A percentile compares a stretch with the other conserved stretches of the same genome.
Conservation (phyloP, 2,797 vertebrate species). For the Myiothlypis chrysogaster region DNA sequence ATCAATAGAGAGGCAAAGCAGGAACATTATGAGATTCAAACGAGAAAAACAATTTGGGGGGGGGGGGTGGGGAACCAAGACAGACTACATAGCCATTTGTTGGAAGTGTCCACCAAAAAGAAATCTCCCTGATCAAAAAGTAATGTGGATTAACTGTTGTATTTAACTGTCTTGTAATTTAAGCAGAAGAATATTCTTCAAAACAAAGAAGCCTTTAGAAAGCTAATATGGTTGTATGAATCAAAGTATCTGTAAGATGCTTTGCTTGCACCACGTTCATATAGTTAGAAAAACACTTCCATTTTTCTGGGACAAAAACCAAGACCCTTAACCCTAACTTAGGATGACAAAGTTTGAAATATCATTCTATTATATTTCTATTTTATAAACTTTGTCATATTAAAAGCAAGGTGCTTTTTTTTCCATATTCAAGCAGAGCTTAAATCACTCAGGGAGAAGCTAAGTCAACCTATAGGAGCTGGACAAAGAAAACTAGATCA, state of each 20-base stretch:
- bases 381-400: background rate
- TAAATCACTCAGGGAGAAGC: background rate
- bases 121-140: background rate
- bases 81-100: background rate
- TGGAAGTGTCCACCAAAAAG: background rate
- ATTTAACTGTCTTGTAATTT: background rate
- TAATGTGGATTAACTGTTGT: background rate
- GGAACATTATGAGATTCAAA: background rate
- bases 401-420: background rate
- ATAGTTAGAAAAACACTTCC: background rate
- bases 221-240: background rate
- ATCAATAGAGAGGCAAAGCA: background rate
- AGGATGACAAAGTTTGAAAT: background rate
- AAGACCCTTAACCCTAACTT: background rate
- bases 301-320: background rate
- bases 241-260: background rate
- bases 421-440: background rate
- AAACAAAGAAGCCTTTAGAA: background rate
- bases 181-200: background rate
- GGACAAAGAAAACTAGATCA: background rate
- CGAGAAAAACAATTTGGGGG: background rate
- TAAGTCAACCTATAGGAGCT: background rate
- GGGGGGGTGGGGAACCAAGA: background rate
- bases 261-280: background rate
- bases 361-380: background rate